A percentile compares a stretch with the other conserved stretches of the same genome.
These are phyloP conservation scores for Aptenodytes forsteri DNA, from an alignment of 2,113 vertebrate genomes.

Conservation along the genomic window DNA sequence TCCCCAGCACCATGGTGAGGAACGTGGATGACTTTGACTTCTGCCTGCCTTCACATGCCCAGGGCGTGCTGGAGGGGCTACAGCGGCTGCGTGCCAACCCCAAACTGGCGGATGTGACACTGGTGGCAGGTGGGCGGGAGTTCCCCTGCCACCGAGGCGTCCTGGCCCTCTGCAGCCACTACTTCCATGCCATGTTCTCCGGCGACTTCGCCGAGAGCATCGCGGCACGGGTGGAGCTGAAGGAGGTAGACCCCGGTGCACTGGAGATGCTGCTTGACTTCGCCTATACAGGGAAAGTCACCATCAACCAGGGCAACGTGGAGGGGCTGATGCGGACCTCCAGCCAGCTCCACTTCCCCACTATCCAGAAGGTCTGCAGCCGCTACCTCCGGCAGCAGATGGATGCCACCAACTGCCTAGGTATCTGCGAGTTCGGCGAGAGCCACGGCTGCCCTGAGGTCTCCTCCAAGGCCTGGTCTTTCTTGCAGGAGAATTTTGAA, in stretches of 20 bases:
- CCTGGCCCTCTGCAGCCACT: conserved; percentile 92
- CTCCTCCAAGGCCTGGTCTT: conserved; percentile 90
- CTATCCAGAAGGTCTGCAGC: conserved; percentile 87
- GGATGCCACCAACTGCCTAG: conserved; percentile 91
- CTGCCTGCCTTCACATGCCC: conserved; percentile 88
- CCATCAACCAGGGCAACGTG: conserved; percentile 91
- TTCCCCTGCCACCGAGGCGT: conserved; percentile 93
- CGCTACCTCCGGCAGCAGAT: conserved; percentile 97
- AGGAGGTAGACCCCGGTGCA: conserved; percentile 79
- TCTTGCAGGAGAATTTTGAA: conserved; percentile 94
- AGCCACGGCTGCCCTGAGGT: conserved; percentile 90
- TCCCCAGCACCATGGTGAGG: conserved; percentile 82
- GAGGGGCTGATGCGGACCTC: conserved; percentile 87
- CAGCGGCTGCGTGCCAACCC: conserved; percentile 84
- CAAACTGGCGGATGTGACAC: conserved; percentile 87
- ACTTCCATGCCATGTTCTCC: conserved; percentile 93
- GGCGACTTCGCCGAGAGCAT: conserved; percentile 94
- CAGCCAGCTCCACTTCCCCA: conserved; percentile 89
- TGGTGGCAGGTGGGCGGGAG: conserved; percentile 82
- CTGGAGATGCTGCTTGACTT: conserved; percentile 88
- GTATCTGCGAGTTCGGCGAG: conserved; percentile 94
- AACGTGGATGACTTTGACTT: conserved; percentile 94
- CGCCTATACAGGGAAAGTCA: conserved; percentile 91
- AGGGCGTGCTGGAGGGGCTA: conserved; percentile 88
- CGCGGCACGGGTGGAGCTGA: conserved; percentile 87